Evolutionary conservation across 2,797 vertebrate species (phyloP).

Genomic region (Helicolenus hilgendorfi): DNA sequence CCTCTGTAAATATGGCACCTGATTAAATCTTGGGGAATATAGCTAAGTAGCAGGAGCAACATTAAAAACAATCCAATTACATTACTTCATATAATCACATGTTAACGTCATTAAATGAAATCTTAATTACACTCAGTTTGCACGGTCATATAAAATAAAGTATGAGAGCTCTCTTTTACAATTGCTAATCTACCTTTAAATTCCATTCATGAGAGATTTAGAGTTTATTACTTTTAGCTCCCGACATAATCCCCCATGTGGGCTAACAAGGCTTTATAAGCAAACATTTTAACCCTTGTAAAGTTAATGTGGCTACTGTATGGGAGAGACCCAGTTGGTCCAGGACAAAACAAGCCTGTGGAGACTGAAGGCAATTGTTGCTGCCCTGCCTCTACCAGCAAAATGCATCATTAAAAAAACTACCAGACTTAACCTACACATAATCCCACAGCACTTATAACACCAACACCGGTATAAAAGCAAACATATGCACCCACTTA

Average conservation of each 20-base stretch:
- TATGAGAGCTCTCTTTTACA: not conserved
- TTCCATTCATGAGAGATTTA: not conserved
- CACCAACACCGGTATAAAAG: not conserved
- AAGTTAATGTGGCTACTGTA: conserved; percentile 29
- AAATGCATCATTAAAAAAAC: not conserved
- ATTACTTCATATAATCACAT: not conserved
- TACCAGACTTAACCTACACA: conserved; percentile 15
- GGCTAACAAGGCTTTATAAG: not conserved
- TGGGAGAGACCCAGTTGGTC: conserved; percentile 4
- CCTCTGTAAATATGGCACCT: not conserved
- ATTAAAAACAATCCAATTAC: not conserved
- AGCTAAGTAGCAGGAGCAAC: not conserved
- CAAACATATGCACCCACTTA: conserved; percentile 57
- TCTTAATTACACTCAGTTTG: too few species aligned
- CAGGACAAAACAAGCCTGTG: conserved; percentile 28
- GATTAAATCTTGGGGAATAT: not conserved
- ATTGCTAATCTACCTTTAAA: not conserved
- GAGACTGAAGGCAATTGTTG: conserved; percentile 41
- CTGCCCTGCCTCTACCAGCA: not conserved
- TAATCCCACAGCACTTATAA: not conserved
- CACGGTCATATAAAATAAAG: not conserved
- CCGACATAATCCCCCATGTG: not conserved
- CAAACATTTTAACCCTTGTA: conserved; percentile 25
- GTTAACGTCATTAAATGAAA: not conserved
- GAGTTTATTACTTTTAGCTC: not conserved